Evolutionary conservation across 2,113 vertebrate species (phyloP).

Genomic region (Neolamprologus tretocephalus): DNA sequence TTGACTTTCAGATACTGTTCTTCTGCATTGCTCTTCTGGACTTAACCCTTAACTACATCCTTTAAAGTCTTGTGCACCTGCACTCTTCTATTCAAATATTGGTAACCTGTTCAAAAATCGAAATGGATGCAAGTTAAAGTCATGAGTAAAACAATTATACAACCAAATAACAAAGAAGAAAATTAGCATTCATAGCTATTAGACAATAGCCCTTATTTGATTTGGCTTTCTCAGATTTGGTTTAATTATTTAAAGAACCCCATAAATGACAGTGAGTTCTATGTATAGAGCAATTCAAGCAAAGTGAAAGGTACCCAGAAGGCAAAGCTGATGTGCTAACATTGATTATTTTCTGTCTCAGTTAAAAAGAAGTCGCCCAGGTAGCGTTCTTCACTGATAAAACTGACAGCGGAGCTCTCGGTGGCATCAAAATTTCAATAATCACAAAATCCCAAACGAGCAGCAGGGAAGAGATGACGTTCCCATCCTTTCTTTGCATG

Average conservation of each 20-base stretch:
- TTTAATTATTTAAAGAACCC: background rate
- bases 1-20: background rate
- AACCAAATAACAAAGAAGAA: background rate
- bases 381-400: background rate
- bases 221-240: background rate
- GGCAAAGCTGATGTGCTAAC: constrained; percentile 6
- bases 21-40: background rate
- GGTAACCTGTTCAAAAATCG: background rate
- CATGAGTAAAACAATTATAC: background rate
- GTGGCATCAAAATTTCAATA: constrained; percentile 23
- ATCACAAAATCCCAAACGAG: constrained; percentile 17
- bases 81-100: background rate
- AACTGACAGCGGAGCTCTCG: constrained; percentile 16
- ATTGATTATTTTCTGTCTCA: constrained; percentile 24
- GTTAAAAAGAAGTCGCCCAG: constrained; percentile 11
- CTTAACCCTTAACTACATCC: background rate
- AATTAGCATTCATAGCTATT: background rate
- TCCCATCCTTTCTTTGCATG: background rate
- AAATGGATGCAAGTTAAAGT: background rate
- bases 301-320: background rate
- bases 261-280: background rate
- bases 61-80: background rate
- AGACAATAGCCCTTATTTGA: background rate
- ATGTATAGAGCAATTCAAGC: background rate
- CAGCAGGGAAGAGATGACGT: background rate